phyloP scores from a whole-genome alignment of 1,140 invertebrate genomes.

The Drosophila burlai region DNA sequence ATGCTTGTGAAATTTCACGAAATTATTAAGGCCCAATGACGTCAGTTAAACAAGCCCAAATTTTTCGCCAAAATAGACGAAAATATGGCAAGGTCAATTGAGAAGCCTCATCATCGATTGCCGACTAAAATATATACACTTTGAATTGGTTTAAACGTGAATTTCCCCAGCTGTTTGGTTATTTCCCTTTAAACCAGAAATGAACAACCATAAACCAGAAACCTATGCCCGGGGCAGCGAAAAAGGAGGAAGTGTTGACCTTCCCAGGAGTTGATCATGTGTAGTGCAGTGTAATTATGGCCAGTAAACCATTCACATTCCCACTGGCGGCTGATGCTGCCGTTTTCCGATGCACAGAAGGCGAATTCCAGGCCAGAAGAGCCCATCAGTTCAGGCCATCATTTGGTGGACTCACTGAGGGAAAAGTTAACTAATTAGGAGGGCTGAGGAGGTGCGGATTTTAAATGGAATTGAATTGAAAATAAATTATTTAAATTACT shows the following conservation, averaged over 20 bases:
- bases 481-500: background rate
- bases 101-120: conserved; percentile 18
- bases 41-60: conserved; percentile 13
- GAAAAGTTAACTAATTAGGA: background rate
- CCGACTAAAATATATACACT: background rate
- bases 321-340: conserved; percentile 13
- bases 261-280: conserved; percentile 21
- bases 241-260: conserved; percentile 35
- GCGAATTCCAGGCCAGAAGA: conserved; percentile 39
- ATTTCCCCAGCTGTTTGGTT: conserved; percentile 1
- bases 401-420: background rate
- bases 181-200: conserved; percentile 14
- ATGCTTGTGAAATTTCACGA: conserved; percentile 14
- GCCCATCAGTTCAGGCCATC: conserved; percentile 30
- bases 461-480: background rate
- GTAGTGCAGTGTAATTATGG: conserved; percentile 47
- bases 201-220: background rate
- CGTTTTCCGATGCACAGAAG: conserved; percentile 47
- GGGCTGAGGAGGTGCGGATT: too few species aligned
- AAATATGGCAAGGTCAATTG: conserved; percentile 25
- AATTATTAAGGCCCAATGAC: conserved; percentile 16
- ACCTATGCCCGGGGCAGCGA: background rate
- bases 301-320: conserved; percentile 39
- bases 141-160: background rate
- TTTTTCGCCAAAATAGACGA: conserved; percentile 16